phyloP scores from a whole-genome alignment of 2,113 vertebrate species.

The Erinaceus europaeus region DNA sequence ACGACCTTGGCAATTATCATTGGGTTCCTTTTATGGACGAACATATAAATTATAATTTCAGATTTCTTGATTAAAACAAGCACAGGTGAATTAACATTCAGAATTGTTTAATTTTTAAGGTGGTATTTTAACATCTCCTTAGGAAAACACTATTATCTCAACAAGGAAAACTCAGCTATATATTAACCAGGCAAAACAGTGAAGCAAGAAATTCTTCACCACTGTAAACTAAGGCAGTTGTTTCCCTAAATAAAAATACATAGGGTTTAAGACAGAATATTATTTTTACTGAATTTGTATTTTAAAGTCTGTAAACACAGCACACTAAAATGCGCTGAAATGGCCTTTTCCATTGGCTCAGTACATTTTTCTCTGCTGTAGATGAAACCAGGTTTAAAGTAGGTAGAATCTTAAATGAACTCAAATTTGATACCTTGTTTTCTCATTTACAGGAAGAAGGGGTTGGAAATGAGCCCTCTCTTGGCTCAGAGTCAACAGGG shows the following conservation, averaged over 20 bases:
- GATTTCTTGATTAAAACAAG: background rate
- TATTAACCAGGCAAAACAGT: background rate
- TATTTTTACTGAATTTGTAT: background rate
- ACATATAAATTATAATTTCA: background rate
- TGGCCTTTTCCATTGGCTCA: too few species aligned
- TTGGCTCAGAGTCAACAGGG: background rate
- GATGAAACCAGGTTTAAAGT: constrained; percentile 7
- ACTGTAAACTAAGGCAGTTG: background rate
- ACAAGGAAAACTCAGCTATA: background rate
- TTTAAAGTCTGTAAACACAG: too few species aligned
- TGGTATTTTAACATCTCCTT: background rate
- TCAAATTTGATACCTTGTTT: constrained; percentile 42
- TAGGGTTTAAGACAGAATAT: too few species aligned
- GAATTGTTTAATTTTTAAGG: background rate
- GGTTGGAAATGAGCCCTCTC: background rate
- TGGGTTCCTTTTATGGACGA: background rate
- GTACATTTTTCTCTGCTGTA: background rate
- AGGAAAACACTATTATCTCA: background rate
- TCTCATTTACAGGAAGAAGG: constrained; percentile 36
- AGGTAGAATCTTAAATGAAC: constrained; percentile 16
- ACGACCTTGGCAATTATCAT: background rate
- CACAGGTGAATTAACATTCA: background rate
- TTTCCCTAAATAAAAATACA: too few species aligned
- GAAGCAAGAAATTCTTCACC: background rate
- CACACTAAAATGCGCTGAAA: too few species aligned